These are phyloP conservation scores for Aromia moschata DNA, from an alignment of 2,888 invertebrate genomes.

Conservation along the genomic window DNA sequence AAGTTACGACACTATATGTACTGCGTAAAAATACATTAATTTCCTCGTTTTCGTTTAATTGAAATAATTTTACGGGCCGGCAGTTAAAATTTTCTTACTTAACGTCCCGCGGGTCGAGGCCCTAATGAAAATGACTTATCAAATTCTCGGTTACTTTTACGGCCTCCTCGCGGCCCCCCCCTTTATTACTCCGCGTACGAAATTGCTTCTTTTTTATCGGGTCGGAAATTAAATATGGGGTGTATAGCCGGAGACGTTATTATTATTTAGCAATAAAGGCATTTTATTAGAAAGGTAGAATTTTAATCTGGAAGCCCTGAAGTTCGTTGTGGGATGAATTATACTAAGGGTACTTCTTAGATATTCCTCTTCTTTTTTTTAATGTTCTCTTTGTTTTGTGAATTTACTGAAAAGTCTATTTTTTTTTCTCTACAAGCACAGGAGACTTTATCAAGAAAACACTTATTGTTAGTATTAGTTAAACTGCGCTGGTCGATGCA, in stretches of 20 bases:
- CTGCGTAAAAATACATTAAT: conserved; percentile 13
- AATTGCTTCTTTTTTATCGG: conserved; percentile 22
- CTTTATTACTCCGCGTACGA: conserved; percentile 20
- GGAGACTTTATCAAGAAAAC: no score
- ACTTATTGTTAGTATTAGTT: no score
- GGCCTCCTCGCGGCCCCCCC: conserved; percentile 1
- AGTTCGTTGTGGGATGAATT: no score
- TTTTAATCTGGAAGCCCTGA: no score
- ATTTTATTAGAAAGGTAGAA: not conserved
- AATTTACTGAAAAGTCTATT: no score
- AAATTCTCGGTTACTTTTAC: conserved; percentile 23
- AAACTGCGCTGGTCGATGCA: no score
- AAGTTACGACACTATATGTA: conserved; percentile 4
- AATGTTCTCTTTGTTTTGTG: no score
- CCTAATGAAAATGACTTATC: conserved; percentile 24
- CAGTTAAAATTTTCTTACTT: conserved; percentile 16
- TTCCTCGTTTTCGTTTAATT: conserved; percentile 19
- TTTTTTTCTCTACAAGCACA: no score
- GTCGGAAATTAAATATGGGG: conserved; percentile 17
- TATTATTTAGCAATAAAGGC: conserved; percentile 9
- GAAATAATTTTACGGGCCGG: conserved; percentile 16
- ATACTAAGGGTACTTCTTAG: no score
- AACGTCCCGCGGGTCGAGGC: conserved; percentile 2
- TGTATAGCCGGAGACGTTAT: conserved; percentile 8
- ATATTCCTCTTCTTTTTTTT: no score